Evolutionary conservation across 2,797 vertebrate genomes (phyloP), one percentile per base, ranked within the genome.

Genomic region (Hyperoplus lanceolatus): DNA sequence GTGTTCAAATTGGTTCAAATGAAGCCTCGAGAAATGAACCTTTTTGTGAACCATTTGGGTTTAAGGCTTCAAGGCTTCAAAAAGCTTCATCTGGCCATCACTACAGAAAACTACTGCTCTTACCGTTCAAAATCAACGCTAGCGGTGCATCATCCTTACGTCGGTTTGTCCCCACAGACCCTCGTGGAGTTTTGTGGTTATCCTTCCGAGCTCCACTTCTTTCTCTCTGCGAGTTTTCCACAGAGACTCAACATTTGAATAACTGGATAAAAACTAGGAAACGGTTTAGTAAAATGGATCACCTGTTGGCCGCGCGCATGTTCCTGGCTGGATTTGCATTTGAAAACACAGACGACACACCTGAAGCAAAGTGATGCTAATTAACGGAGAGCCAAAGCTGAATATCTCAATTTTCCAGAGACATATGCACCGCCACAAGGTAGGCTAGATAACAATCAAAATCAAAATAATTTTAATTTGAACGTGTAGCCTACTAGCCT

Each of bases 241-340:
- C 11, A 53, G 53, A 45, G 60, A 57, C 41, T 15, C 55, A 8
- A n/a, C 18, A 85, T 93, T 90, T 62, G 87, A 92, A 85, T 82
- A 90, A 38, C 82, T 75, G 77, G 77, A 72, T 62, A 70, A 73
- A 61, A 77, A 86, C 29, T 58, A 92, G 89, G 90, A 90, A 90
- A 81, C 72, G 1, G 69, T 12, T 55, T 16, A 91, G 73, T 90
- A 81, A 87, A 83, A 89, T 29, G 29, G 29, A 29, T 90, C 64
- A 83, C 62, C 71, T 60, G 80, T 4, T 1, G 54, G 8, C 43
- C 53, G 18, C 18, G 6, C 12, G 0, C 38, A 4, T 1, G 29
- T 29, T 4, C 8, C 65, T 3, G 29, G 0, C 38, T 5, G 54
- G 1, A 10, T 13, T 12, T 5, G 29, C n/a, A 3, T 8, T 39